Percentiles rank a stretch among this genome's conserved stretches.
These are phyloP conservation scores for Agrotis exclamationis DNA, from an alignment of 2,888 invertebrate species.

Conservation along the genomic window DNA sequence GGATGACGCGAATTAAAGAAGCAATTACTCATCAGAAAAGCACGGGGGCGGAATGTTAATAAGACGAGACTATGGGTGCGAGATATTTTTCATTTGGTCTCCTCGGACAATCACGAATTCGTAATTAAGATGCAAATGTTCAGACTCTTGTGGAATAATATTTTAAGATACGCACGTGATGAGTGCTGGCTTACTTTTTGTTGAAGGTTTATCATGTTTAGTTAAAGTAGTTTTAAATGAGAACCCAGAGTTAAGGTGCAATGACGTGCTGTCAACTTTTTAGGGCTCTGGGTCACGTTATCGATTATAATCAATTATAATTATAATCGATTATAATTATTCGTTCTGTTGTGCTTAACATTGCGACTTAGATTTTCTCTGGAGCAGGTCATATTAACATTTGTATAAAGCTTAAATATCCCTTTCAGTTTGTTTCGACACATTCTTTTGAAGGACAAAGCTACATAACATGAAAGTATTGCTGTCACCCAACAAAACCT, in stretches of 20 bases:
- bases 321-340: too few relatives aligned
- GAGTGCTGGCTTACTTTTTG: conserved; percentile 37
- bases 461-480: not conserved
- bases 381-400: not conserved
- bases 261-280: not conserved
- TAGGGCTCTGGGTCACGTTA: conserved; percentile 21
- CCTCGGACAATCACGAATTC: conserved; percentile 81
- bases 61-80: conserved; percentile 83
- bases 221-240: conserved; percentile 9
- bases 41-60: conserved; percentile 90
- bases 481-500: not conserved
- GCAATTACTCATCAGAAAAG: conserved; percentile 91
- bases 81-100: conserved; percentile 87
- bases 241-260: not conserved
- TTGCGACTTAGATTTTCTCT: not conserved
- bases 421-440: not conserved
- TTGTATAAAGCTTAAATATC: not conserved
- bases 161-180: conserved; percentile 42
- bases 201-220: conserved; percentile 15
- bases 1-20: conserved; percentile 91
- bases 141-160: conserved; percentile 61
- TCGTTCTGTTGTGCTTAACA: not conserved
- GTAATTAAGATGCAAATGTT: conserved; percentile 83
- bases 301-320: too few relatives aligned
- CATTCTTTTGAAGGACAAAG: not conserved